A percentile compares a stretch with the other conserved stretches of the same genome.
Conservation (phyloP, 2,113 vertebrate genomes). For the Ptilonorhynchus violaceus region DNA sequence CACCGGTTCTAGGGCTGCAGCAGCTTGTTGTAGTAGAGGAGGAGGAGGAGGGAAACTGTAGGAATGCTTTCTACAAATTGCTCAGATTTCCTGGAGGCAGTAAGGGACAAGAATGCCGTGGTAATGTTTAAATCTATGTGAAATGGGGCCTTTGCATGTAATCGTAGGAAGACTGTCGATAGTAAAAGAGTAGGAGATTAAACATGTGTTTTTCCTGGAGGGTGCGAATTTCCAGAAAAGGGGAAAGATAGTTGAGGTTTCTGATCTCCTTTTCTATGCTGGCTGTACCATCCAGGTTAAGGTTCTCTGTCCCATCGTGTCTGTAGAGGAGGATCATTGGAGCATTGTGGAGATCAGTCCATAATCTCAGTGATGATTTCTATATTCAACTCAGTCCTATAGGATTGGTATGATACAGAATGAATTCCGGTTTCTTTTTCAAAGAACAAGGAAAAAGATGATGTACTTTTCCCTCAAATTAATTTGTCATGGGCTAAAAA, state of each 20-base stretch:
- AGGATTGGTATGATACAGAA: not conserved
- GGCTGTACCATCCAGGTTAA: not conserved
- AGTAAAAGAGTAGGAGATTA: not conserved
- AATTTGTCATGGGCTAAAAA: not conserved
- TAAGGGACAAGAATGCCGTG: not conserved
- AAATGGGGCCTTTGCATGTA: not conserved
- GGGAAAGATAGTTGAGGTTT: not conserved
- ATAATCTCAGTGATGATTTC: not conserved
- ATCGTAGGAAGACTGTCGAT: not conserved
- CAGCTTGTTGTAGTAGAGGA: not conserved
- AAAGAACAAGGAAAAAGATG: not conserved
- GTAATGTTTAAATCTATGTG: not conserved
- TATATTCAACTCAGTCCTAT: accelerated
- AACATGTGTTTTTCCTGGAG: not conserved
- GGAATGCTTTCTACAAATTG: not conserved
- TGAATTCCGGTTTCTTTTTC: not conserved
- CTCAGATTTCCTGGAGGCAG: slow-evolving; percentile 25
- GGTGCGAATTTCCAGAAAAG: not conserved
- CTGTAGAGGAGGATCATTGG: not conserved
- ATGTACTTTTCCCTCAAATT: not conserved
- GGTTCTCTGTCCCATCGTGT: not conserved
- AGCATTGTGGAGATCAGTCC: not conserved
- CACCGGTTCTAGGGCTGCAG: not conserved
- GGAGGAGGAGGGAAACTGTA: not conserved
- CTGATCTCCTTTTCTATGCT: not conserved